Conservation (phyloP, 2,888 invertebrate species). For the Ariolimax columbianus region DNA sequence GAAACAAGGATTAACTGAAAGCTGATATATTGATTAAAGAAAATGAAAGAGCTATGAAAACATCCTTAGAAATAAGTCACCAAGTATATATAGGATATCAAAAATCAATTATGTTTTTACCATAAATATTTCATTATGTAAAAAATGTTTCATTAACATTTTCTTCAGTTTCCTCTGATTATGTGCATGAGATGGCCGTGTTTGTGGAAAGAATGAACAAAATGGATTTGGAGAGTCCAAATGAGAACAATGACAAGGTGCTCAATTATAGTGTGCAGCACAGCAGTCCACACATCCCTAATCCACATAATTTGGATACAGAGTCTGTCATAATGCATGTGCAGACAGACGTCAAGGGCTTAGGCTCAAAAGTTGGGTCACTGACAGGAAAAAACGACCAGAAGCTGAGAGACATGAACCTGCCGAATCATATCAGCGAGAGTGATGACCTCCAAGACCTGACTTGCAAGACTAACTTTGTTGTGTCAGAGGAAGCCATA, state of each 20-base stretch:
- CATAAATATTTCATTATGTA: not conserved
- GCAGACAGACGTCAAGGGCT: conserved; percentile 43
- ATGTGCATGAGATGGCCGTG: conserved; percentile 61
- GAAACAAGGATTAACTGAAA: too few relatives aligned
- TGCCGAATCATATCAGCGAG: too few relatives aligned
- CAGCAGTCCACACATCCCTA: conserved; percentile 49
- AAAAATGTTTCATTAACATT: not conserved
- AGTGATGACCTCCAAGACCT: not conserved
- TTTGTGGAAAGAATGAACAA: conserved; percentile 61
- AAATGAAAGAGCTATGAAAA: too few relatives aligned
- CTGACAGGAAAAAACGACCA: conserved; percentile 3
- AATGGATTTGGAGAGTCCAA: conserved; percentile 48
- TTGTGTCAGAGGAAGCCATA: conserved; percentile 47
- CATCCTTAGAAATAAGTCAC: too few relatives aligned
- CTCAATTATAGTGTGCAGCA: conserved; percentile 42
- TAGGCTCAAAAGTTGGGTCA: conserved; percentile 46
- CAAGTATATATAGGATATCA: too few relatives aligned
- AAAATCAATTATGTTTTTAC: not conserved
- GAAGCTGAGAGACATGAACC: not conserved
- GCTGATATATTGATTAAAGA: too few relatives aligned
- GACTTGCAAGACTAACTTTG: conserved; percentile 9
- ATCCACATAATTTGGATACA: conserved; percentile 55
- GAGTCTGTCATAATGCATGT: conserved; percentile 52
- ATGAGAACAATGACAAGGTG: not conserved
- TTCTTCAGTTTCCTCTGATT: conserved; percentile 43